Conservation (phyloP, 2,797 vertebrate genomes). For the Limosa lapponica region DNA sequence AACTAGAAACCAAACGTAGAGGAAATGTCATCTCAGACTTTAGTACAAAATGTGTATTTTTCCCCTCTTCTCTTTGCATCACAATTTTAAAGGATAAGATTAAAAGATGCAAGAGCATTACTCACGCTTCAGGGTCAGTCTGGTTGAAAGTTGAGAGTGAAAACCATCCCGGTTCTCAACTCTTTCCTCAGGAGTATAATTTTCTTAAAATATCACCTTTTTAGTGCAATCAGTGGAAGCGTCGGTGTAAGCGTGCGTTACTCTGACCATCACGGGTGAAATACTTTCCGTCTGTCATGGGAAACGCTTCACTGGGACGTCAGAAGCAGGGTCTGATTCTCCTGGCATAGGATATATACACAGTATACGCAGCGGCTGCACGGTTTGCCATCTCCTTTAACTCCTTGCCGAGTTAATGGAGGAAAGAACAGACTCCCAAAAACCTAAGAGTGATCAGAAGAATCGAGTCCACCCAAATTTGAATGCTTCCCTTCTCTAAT, state of each 20-base stretch:
- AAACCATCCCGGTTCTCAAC: background rate
- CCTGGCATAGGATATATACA: fast-evolving
- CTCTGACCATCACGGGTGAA: background rate
- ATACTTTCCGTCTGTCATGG: background rate
- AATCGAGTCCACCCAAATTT: background rate
- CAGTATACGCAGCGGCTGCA: background rate
- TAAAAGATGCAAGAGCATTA: background rate
- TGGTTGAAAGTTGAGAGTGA: background rate
- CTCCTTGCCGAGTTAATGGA: background rate
- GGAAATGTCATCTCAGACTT: background rate
- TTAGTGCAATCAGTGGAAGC: background rate
- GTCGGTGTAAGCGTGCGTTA: background rate
- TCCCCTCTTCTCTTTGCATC: background rate
- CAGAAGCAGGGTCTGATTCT: background rate
- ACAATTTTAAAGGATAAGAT: background rate
- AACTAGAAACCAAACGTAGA: background rate
- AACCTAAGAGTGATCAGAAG: background rate
- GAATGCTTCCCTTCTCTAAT: background rate
- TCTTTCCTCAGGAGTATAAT: background rate
- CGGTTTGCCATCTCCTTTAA: background rate
- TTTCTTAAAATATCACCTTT: background rate
- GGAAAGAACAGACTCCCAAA: background rate
- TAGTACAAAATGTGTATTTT: background rate
- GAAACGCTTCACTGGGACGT: background rate
- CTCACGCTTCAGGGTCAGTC: background rate